Evolutionary conservation across 2,888 invertebrate species (phyloP), one percentile per base, ranked within the genome.

Genomic region (Caenorhabditis angaria): DNA sequence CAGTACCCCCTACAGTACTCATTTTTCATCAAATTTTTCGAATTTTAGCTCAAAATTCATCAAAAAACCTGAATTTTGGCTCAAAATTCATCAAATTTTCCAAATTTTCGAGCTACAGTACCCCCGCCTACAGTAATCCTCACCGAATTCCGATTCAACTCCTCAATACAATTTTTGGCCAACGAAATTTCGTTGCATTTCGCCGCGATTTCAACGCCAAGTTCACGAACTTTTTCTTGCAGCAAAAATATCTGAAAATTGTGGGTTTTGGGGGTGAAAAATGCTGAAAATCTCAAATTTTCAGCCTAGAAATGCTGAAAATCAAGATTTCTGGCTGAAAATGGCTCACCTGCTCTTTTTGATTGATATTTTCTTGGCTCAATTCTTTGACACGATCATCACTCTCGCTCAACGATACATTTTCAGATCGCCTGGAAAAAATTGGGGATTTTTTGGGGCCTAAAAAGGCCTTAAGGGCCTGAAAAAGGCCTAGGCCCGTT

Each of bases 141-240:
- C 27, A 86, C 85, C 47, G 73, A 57, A 51, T 82, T 81, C n/a
- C 75, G 65, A 53, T 81, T 80, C 22, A 85, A 60, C 50, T 87
- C 85, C 25, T 87, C 82, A 28, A 83, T 79, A 56, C 83, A 83
- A 32, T 80, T 68, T 54, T 79, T 81, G 6, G 82, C 76, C 8
- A 78, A 68, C 4, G 75, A 70, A n/a, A 83, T 67, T 61, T 87
- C 86, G 12, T 80, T 71, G 18, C 55, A 55, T 28, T 77, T 75
- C 8, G 77, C 62, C 20, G 77, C 62, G 24, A 83, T 70, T 27
- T 85, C 82, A 18, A 78, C 69, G 20, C 80, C 80, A n/a, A 82
- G 66, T 27, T 83, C 80, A 18, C 84, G 70, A 6, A 87, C 59
- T 27, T 84, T 80, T 54, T 87, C 87, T 67, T 87, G 82, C n/a